Evolutionary conservation across 1,140 invertebrate species (phyloP).

Genomic region (Sitophilus oryzae): DNA sequence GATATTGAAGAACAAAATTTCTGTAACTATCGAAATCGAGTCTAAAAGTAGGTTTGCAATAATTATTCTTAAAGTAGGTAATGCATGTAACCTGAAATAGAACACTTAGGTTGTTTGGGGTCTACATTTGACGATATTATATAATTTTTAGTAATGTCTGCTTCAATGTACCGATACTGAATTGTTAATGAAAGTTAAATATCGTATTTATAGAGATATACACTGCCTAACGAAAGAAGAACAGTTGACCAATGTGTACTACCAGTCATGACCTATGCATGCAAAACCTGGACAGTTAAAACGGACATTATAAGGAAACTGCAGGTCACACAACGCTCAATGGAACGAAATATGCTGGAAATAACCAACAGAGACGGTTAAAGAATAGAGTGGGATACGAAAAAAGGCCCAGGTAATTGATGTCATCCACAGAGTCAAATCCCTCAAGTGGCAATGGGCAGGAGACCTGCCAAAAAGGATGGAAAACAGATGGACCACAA

Average conservation of each 20-base stretch:
- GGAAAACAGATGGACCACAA: too few species aligned
- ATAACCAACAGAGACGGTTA: too few species aligned
- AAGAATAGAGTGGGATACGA: background rate
- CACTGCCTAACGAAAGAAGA: background rate
- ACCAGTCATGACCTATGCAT: too few species aligned
- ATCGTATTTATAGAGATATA: constrained; percentile 8
- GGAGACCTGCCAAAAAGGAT: too few species aligned
- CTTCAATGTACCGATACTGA: background rate
- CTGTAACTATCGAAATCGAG: constrained; percentile 19
- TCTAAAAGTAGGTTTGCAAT: constrained; percentile 25
- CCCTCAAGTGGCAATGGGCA: too few species aligned
- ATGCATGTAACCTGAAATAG: constrained; percentile 22
- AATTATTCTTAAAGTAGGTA: constrained; percentile 22
- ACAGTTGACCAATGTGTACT: too few species aligned
- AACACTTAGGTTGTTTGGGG: constrained; percentile 14
- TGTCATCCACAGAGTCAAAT: too few species aligned
- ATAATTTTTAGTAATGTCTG: constrained; percentile 12
- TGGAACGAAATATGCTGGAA: too few species aligned
- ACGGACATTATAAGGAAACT: too few species aligned
- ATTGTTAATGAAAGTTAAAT: constrained; percentile 20
- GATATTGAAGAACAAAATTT: constrained; percentile 22
- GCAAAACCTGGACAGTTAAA: too few species aligned
- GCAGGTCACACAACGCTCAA: too few species aligned
- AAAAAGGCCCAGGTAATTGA: too few species aligned
- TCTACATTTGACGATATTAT: constrained; percentile 20